These are phyloP conservation scores for Odontothrips loti DNA, from an alignment of 2,888 invertebrate genomes.

Conservation along the genomic window DNA sequence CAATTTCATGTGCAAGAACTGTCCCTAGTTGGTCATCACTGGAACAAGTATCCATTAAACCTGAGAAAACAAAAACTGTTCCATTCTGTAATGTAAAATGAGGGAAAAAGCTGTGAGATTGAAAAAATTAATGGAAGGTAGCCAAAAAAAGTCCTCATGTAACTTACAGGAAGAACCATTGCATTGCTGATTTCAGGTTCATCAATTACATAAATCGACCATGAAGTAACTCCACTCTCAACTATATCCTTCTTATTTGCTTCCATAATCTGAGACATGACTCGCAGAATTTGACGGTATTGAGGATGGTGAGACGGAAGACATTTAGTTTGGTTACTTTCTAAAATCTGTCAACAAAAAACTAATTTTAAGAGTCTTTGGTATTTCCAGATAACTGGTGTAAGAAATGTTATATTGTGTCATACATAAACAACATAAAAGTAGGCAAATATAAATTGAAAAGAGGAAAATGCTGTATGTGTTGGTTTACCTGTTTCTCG, in stretches of 20 bases:
- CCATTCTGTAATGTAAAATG: neutral
- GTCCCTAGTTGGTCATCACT: constrained; percentile 55
- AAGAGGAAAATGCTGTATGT: no score
- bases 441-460: no score
- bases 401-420: no score
- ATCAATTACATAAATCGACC: neutral
- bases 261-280: neutral
- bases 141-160: neutral
- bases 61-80: constrained; percentile 54
- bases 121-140: neutral
- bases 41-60: constrained; percentile 49
- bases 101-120: neutral
- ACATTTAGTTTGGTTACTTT: neutral
- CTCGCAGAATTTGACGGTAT: neutral
- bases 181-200: neutral
- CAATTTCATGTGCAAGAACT: constrained; percentile 57
- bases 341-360: no score
- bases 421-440: no score
- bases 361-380: no score
- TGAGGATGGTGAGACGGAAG: neutral
- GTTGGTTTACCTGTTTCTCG: constrained; percentile 45
- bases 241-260: neutral
- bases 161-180: neutral
- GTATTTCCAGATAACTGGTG: no score
- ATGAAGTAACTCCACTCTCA: neutral